Evolutionary conservation across 2,797 vertebrate species (phyloP).

Genomic region (Lophura swinhoii): DNA sequence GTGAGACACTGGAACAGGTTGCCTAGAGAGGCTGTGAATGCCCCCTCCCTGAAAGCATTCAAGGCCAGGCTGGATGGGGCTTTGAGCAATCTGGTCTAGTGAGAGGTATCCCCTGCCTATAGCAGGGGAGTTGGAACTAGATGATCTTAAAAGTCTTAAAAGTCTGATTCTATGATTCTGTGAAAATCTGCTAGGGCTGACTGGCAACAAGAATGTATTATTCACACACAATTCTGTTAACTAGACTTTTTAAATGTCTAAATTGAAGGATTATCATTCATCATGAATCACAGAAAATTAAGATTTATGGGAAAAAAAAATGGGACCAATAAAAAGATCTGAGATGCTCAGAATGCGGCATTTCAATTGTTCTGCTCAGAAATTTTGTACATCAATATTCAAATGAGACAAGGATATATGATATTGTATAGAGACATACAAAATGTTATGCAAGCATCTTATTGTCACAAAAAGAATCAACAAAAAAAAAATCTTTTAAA

Average conservation of each 20-base stretch:
- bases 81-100: too few species aligned
- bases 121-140: too few species aligned
- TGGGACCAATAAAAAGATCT: neutral
- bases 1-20: too few species aligned
- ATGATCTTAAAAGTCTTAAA: too few species aligned
- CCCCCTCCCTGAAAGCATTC: too few species aligned
- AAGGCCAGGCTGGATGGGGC: too few species aligned
- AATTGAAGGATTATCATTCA: neutral
- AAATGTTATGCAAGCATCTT: neutral
- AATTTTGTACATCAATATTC: neutral
- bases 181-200: neutral
- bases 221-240: neutral
- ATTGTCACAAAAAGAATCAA: neutral
- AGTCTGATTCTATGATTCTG: too few species aligned
- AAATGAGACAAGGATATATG: neutral
- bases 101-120: too few species aligned
- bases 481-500: neutral
- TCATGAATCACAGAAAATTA: neutral
- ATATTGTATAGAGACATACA: neutral
- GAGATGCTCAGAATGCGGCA: neutral
- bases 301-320: neutral
- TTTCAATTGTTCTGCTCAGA: neutral
- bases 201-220: neutral
- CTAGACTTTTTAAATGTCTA: neutral
- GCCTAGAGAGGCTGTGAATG: too few species aligned